These are phyloP conservation scores for Ctenomys sociabilis DNA, from an alignment of 2,113 vertebrate species.

Conservation along the genomic window DNA sequence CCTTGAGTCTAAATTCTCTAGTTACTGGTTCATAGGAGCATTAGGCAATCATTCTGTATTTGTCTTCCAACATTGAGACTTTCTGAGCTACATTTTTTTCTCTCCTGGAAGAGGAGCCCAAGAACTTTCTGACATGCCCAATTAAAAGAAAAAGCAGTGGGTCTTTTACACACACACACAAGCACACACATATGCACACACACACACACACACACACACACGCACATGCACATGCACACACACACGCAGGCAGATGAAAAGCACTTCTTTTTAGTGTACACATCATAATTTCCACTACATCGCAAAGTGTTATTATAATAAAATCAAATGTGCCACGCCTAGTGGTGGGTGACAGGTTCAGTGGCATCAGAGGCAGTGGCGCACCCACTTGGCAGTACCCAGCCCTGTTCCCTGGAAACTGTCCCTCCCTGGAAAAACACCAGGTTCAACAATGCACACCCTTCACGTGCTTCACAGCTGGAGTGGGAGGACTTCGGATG, in stretches of 20 bases:
- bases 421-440: neutral
- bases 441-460: neutral
- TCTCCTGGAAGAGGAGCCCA: neutral
- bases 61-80: neutral
- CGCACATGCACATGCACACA: too few species aligned
- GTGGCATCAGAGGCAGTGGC: neutral
- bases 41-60: constrained; percentile 50
- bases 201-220: neutral
- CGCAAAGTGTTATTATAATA: neutral
- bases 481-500: neutral
- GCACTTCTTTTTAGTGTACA: neutral
- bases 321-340: neutral
- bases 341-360: accelerated
- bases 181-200: neutral
- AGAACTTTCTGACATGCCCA: neutral
- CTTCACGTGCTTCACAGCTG: neutral
- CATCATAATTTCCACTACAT: neutral
- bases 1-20: constrained; percentile 62
- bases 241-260: neutral
- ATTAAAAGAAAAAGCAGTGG: constrained; percentile 1
- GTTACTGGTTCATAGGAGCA: constrained; percentile 57
- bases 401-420: neutral
- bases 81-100: constrained; percentile 22
- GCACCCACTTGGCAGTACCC: neutral
- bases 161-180: neutral